phyloP scores from a whole-genome alignment of 2,113 vertebrate species.

The Athene noctua region DNA sequence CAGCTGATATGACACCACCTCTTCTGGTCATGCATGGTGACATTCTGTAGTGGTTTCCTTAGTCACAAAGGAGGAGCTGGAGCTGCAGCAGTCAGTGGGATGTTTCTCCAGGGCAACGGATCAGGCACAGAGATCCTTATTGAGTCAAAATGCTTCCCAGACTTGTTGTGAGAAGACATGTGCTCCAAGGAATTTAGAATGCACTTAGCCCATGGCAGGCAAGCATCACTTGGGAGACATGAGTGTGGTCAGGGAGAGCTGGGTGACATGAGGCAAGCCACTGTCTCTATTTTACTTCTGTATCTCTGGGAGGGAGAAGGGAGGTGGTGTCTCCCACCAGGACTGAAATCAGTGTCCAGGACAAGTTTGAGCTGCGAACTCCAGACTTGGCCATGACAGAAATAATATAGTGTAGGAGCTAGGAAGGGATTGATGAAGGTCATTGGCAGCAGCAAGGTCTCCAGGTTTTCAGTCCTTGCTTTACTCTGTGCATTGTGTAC shows the following conservation, averaged over 20 bases:
- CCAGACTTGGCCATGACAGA: background rate
- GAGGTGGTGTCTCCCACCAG: background rate
- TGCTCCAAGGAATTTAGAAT: background rate
- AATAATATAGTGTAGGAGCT: background rate
- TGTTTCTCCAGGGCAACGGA: background rate
- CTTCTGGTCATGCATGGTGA: fast-evolving
- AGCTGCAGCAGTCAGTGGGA: background rate
- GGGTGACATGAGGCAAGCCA: background rate
- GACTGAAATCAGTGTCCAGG: background rate
- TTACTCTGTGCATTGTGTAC: background rate
- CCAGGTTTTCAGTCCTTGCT: background rate
- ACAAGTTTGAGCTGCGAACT: background rate
- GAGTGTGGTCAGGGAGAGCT: fast-evolving
- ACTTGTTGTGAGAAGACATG: background rate
- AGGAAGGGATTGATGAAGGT: background rate
- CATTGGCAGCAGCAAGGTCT: background rate
- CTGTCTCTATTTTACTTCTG: background rate
- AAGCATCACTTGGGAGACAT: background rate
- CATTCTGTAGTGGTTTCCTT: background rate
- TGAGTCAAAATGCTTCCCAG: background rate
- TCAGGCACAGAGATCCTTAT: fast-evolving
- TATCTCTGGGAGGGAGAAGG: background rate
- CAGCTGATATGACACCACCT: background rate
- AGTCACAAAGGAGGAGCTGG: background rate
- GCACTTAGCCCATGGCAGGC: background rate